phyloP scores from a whole-genome alignment of 2,113 vertebrate genomes.

The Galemys pyrenaicus region DNA sequence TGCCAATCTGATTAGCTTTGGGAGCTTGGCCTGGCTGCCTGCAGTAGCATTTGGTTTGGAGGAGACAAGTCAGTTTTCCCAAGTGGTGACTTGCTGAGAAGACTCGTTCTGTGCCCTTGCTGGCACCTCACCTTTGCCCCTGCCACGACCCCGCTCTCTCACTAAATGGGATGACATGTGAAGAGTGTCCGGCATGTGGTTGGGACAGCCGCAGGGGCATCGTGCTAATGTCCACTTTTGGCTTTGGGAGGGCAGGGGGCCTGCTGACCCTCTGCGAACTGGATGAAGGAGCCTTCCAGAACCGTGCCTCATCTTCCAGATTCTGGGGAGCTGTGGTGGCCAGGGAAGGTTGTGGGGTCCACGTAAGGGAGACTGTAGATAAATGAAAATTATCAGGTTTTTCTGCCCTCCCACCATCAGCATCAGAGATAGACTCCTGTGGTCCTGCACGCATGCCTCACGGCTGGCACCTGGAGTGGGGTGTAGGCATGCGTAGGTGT shows the following conservation, averaged over 20 bases:
- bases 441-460: too few relatives aligned
- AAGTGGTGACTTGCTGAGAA: neutral
- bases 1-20: neutral
- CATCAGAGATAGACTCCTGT: too few relatives aligned
- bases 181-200: too few relatives aligned
- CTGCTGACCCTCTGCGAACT: neutral
- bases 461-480: too few relatives aligned
- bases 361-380: neutral
- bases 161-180: too few relatives aligned
- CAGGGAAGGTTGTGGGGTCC: neutral
- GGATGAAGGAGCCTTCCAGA: neutral
- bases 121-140: too few relatives aligned
- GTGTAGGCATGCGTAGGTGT: too few relatives aligned
- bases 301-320: neutral
- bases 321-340: neutral
- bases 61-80: neutral
- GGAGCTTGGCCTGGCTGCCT: neutral
- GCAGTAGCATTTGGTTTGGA: neutral
- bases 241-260: neutral
- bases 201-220: constrained; percentile 72
- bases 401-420: too few relatives aligned
- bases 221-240: constrained; percentile 26
- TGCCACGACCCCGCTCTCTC: too few relatives aligned
- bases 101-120: too few relatives aligned
- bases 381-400: too few relatives aligned